Percentiles rank a stretch among this genome's conserved stretches.
phyloP scores from a whole-genome alignment of 2,888 invertebrate species.

The Noctua janthina region DNA sequence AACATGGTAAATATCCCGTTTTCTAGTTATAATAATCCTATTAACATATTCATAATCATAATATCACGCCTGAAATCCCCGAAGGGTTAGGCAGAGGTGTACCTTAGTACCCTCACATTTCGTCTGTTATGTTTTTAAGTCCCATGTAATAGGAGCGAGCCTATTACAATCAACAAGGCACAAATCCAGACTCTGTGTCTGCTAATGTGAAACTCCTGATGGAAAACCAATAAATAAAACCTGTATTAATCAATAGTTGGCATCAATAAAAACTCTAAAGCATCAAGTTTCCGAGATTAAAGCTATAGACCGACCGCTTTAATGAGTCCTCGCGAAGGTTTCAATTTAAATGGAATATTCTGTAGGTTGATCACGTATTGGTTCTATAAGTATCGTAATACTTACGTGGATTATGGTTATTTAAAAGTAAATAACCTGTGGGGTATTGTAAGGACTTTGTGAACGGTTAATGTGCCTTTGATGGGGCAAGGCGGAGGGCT shows the following conservation, averaged over 20 bases:
- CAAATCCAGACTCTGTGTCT: neutral
- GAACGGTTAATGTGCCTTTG: too few relatives aligned
- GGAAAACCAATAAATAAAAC: neutral
- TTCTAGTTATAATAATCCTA: too few relatives aligned
- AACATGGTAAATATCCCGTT: too few relatives aligned
- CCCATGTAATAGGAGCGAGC: neutral
- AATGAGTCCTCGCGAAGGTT: too few relatives aligned
- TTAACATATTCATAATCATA: conserved; percentile 1
- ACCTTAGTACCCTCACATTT: neutral
- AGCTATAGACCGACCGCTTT: too few relatives aligned
- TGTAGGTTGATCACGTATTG: too few relatives aligned
- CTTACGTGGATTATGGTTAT: too few relatives aligned
- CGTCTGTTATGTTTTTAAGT: neutral
- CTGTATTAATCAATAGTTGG: neutral
- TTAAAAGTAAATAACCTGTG: too few relatives aligned
- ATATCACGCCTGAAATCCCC: neutral
- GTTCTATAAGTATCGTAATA: too few relatives aligned
- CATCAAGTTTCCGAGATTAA: neutral
- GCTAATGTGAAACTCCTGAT: neutral
- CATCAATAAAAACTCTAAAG: neutral
- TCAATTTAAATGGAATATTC: too few relatives aligned
- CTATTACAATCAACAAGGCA: neutral
- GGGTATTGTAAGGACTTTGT: too few relatives aligned
- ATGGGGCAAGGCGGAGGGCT: too few relatives aligned
- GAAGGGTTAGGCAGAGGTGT: neutral